These are phyloP conservation scores for Aspidiotus rigidus DNA, from an alignment of 2,888 invertebrate species.

Conservation along the genomic window DNA sequence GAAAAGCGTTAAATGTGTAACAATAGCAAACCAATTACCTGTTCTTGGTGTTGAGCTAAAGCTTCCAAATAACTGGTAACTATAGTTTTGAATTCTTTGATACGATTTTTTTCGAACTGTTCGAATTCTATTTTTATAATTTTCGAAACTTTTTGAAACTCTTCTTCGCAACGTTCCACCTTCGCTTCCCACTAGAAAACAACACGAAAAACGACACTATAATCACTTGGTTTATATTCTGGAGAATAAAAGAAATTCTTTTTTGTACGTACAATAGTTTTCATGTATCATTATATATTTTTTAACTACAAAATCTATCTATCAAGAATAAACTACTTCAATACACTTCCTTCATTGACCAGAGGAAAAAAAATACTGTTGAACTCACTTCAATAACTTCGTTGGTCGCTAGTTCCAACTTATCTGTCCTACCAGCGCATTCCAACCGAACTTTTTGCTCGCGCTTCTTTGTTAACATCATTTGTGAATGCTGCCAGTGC, in stretches of 20 bases:
- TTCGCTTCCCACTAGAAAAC: slow-evolving; percentile 77
- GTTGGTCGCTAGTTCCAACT: slow-evolving; percentile 72
- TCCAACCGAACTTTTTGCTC: slow-evolving; percentile 90
- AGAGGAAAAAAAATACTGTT: background rate
- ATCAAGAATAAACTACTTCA: no score
- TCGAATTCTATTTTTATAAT: slow-evolving; percentile 91
- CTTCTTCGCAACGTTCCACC: slow-evolving; percentile 92
- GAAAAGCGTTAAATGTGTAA: no score
- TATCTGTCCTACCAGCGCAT: slow-evolving; percentile 78
- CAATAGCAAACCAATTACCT: slow-evolving; percentile 50
- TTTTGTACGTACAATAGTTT: no score
- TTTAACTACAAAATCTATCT: no score
- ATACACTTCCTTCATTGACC: no score
- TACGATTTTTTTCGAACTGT: slow-evolving; percentile 77
- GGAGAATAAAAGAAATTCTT: background rate
- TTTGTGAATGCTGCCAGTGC: slow-evolving; percentile 94
- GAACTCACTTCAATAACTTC: slow-evolving; percentile 79
- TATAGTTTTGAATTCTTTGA: slow-evolving; percentile 80
- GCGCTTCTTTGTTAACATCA: slow-evolving; percentile 84
- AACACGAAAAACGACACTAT: slow-evolving; percentile 27
- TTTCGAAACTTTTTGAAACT: slow-evolving; percentile 88
- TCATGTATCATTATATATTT: no score
- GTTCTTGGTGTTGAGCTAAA: slow-evolving; percentile 87
- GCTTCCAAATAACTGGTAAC: slow-evolving; percentile 87
- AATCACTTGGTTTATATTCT: background rate